A percentile compares a stretch with the other conserved stretches of the same genome.
phyloP scores from a whole-genome alignment of 2,797 vertebrate genomes.

The Peromyscus aztecus region DNA sequence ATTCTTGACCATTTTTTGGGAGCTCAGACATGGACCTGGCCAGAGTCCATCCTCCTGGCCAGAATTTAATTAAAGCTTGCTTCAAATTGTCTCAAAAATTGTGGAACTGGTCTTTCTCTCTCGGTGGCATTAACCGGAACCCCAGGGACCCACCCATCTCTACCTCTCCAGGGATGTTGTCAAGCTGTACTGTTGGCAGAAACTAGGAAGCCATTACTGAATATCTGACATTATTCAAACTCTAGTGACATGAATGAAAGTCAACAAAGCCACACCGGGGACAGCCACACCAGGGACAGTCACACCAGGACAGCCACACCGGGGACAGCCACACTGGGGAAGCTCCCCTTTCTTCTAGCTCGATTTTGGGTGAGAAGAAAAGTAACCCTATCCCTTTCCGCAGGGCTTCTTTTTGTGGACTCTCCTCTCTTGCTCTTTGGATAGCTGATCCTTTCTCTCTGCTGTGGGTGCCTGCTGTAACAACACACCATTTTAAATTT shows the following conservation, averaged over 20 bases:
- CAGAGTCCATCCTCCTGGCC: neutral
- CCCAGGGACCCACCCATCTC: neutral
- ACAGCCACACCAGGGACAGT: too few species aligned
- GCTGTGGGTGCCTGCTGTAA: neutral
- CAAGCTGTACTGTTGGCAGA: neutral
- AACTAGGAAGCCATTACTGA: neutral
- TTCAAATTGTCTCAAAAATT: neutral
- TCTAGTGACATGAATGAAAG: neutral
- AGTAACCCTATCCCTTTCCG: neutral
- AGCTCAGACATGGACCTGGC: neutral
- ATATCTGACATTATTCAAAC: neutral
- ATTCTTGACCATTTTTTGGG: neutral
- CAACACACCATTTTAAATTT: conserved; percentile 52
- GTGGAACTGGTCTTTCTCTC: neutral
- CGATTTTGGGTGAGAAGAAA: neutral
- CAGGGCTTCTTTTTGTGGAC: neutral
- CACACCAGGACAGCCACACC: too few species aligned
- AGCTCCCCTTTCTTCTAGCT: neutral
- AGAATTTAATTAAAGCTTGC: neutral
- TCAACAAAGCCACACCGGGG: too few species aligned
- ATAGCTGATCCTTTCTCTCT: neutral
- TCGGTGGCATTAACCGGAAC: neutral
- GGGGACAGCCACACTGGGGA: neutral
- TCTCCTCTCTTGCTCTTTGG: neutral
- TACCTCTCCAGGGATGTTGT: neutral